Percentiles rank a stretch among this genome's conserved stretches.
Conservation (phyloP, 2,888 invertebrate species). For the Nasonovia ribisnigri region DNA sequence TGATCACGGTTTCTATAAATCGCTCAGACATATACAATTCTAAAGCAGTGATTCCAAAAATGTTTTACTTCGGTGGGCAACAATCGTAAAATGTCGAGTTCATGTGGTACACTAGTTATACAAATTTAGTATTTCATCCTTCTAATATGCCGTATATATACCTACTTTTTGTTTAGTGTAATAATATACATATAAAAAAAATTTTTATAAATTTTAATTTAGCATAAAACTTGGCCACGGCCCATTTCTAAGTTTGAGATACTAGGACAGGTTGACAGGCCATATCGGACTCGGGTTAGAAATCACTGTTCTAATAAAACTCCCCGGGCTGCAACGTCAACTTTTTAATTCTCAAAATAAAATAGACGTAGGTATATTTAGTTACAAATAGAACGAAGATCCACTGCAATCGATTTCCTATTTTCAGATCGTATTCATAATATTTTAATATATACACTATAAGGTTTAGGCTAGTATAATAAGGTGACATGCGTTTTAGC, state of each 20-base stretch:
- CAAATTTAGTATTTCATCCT: no score
- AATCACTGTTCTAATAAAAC: neutral
- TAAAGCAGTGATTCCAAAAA: no score
- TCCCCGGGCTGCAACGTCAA: neutral
- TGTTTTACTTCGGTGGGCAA: no score
- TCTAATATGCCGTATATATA: no score
- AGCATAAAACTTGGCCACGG: neutral
- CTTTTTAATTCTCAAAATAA: neutral
- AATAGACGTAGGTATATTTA: neutral
- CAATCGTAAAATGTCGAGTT: no score
- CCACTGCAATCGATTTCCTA: neutral
- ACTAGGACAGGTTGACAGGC: no score
- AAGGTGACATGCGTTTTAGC: neutral
- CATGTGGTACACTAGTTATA: no score
- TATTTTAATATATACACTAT: neutral
- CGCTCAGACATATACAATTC: no score
- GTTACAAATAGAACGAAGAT: neutral
- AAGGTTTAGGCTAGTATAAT: neutral
- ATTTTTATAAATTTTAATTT: neutral
- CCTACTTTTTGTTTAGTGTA: no score
- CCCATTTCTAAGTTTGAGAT: no score
- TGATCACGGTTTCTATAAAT: no score
- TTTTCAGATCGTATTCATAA: neutral
- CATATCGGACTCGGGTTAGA: neutral
- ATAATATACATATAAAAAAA: no score